These are phyloP conservation scores for Pangasianodon hypophthalmus DNA, from an alignment of 2,113 vertebrate species.

Conservation along the genomic window DNA sequence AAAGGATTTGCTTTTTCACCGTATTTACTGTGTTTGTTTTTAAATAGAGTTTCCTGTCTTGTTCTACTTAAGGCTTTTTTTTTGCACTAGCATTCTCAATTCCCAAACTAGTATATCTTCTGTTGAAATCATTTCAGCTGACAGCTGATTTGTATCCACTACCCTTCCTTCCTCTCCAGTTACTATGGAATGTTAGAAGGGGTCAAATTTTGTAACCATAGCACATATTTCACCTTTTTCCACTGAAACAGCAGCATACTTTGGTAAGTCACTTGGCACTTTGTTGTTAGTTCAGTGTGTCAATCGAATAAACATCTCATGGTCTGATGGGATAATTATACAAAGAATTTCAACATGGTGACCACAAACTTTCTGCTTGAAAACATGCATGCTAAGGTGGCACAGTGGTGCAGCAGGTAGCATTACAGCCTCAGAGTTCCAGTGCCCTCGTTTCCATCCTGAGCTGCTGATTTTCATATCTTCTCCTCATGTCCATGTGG, in stretches of 20 bases:
- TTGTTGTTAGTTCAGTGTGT: not conserved
- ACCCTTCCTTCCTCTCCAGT: not conserved
- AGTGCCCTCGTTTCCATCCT: not conserved
- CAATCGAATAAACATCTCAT: not conserved
- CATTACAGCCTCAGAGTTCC: not conserved
- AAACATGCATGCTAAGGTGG: not conserved
- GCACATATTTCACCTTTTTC: not conserved
- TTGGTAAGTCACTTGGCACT: not conserved
- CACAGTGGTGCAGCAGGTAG: not conserved
- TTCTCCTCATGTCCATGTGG: not conserved
- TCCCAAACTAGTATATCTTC: not conserved
- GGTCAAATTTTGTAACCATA: not conserved
- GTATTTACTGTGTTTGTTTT: not conserved
- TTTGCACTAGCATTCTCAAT: not conserved
- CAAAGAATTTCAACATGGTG: not conserved
- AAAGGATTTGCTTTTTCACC: not conserved
- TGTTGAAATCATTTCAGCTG: not conserved
- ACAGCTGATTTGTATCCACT: not conserved
- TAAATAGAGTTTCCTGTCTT: not conserved
- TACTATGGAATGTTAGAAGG: not conserved
- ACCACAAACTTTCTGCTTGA: not conserved
- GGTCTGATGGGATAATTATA: not conserved
- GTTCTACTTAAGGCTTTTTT: not conserved
- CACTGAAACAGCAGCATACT: not conserved
- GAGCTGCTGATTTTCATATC: not conserved